Percentiles rank a stretch among this genome's conserved stretches.
These are phyloP conservation scores for Phallusia fumigata DNA, from an alignment of 23 tunicate genomes.

Conservation along the genomic window DNA sequence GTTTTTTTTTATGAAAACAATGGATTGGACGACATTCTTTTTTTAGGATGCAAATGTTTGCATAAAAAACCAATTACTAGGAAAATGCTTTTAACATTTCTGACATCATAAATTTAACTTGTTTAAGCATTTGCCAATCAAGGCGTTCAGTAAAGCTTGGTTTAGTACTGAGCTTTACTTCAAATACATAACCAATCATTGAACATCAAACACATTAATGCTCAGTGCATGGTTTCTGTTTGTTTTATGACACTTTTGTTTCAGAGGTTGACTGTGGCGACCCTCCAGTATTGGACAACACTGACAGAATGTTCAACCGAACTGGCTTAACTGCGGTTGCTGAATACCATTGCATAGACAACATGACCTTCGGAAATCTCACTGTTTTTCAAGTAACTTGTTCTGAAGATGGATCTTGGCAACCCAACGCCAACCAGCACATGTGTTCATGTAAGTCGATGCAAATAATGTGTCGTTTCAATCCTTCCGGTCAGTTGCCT, in stretches of 20 bases:
- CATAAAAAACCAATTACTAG: no score
- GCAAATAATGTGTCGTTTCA: no score
- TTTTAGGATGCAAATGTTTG: no score
- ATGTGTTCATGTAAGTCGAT: slow-evolving; percentile 26
- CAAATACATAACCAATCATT: no score
- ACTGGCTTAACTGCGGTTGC: not conserved
- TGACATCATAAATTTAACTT: not conserved
- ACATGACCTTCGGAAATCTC: slow-evolving; percentile 22
- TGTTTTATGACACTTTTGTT: not conserved
- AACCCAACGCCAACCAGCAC: slow-evolving; percentile 13
- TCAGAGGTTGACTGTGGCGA: slow-evolving; percentile 9
- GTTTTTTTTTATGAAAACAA: no score
- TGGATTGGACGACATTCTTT: no score
- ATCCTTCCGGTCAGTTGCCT: no score
- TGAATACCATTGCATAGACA: slow-evolving; percentile 17
- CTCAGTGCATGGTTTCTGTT: not conserved
- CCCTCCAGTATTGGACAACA: slow-evolving; percentile 5
- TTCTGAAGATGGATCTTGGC: slow-evolving; percentile 39
- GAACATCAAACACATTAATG: not conserved
- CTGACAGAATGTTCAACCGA: not conserved
- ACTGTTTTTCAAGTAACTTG: slow-evolving; percentile 4
- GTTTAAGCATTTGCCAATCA: no score
- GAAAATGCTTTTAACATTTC: not conserved
- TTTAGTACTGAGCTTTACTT: no score
- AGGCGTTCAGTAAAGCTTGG: no score